Conservation (phyloP, 2,797 vertebrate species). For the Clangula hyemalis region DNA sequence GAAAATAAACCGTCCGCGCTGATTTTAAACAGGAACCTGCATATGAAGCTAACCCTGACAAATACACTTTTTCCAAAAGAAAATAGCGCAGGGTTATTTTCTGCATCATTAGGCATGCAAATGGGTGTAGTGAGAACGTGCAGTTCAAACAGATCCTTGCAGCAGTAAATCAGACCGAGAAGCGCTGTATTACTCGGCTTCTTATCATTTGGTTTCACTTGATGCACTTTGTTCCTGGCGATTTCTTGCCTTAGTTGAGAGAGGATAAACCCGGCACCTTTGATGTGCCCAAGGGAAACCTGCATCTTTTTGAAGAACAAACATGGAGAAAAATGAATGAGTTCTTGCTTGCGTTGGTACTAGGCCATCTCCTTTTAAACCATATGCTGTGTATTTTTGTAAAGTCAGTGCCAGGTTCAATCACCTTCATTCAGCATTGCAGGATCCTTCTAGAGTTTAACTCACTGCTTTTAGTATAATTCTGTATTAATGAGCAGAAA, state of each 20-base stretch:
- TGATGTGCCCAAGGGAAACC: conserved; percentile 38
- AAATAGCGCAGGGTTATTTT: conserved; percentile 63
- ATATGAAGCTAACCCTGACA: conserved; percentile 8
- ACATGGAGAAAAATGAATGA: conserved; percentile 66
- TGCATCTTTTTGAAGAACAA: conserved; percentile 45
- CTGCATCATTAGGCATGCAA: conserved; percentile 67
- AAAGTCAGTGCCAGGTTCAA: conserved; percentile 50
- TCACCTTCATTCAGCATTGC: conserved; percentile 46
- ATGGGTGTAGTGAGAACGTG: conserved; percentile 64
- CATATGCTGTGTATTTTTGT: conserved; percentile 64
- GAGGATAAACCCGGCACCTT: conserved; percentile 7
- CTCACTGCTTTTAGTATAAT: neutral
- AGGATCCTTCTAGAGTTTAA: conserved; percentile 51
- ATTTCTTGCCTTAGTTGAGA: conserved; percentile 18
- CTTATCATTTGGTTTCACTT: conserved; percentile 56
- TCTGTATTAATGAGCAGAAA: neutral
- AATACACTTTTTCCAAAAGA: neutral
- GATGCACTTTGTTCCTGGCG: conserved; percentile 46
- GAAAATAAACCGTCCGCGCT: conserved; percentile 43
- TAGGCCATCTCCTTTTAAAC: conserved; percentile 57
- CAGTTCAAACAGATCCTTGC: conserved; percentile 57
- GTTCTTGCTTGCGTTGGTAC: conserved; percentile 56
- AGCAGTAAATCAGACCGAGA: conserved; percentile 44
- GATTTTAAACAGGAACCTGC: conserved; percentile 63
- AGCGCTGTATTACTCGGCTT: neutral